Evolutionary conservation across 2,797 vertebrate species (phyloP).

Genomic region (Menidia menidia): DNA sequence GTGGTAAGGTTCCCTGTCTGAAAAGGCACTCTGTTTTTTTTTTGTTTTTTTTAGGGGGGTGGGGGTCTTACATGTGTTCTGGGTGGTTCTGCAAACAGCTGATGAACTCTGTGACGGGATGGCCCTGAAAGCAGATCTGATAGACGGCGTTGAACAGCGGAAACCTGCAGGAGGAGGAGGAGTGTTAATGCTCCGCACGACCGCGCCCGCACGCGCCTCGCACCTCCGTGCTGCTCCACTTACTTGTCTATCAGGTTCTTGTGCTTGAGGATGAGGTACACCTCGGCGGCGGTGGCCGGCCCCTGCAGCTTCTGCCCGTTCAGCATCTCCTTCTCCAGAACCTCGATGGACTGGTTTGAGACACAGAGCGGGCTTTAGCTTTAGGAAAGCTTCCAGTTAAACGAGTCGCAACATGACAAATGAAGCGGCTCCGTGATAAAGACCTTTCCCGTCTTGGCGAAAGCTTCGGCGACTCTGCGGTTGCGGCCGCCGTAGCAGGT

Average conservation of each 20-base stretch:
- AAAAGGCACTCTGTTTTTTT: slow-evolving; percentile 63
- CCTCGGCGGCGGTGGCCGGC: slow-evolving; percentile 91
- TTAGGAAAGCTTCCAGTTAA: too few species aligned
- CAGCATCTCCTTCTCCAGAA: slow-evolving; percentile 95
- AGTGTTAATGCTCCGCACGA: not conserved
- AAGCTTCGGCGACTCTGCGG: slow-evolving; percentile 93
- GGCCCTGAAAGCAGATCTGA: slow-evolving; percentile 90
- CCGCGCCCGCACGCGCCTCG: too few species aligned
- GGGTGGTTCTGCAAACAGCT: slow-evolving; percentile 94
- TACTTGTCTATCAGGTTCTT: slow-evolving; percentile 92
- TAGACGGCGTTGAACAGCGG: slow-evolving; percentile 95
- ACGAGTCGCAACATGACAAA: not conserved
- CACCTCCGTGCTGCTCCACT: slow-evolving; percentile 44
- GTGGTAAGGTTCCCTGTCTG: slow-evolving; percentile 35
- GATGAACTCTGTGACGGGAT: slow-evolving; percentile 90
- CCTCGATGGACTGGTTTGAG: slow-evolving; percentile 88
- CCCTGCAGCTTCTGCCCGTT: slow-evolving; percentile 98
- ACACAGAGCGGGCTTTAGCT: slow-evolving; percentile 3
- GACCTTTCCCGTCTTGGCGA: slow-evolving; percentile 89
- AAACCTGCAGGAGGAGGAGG: slow-evolving; percentile 83
- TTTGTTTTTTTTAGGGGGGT: not conserved
- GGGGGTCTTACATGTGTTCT: slow-evolving; percentile 86
- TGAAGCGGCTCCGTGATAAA: slow-evolving; percentile 8
- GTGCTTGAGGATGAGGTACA: slow-evolving; percentile 89
- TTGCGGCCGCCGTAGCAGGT: slow-evolving; percentile 97